Percentiles rank a stretch among this genome's conserved stretches.
These are phyloP conservation scores for Gadus chalcogrammus DNA, from an alignment of 2,113 vertebrate species.

Conservation along the genomic window DNA sequence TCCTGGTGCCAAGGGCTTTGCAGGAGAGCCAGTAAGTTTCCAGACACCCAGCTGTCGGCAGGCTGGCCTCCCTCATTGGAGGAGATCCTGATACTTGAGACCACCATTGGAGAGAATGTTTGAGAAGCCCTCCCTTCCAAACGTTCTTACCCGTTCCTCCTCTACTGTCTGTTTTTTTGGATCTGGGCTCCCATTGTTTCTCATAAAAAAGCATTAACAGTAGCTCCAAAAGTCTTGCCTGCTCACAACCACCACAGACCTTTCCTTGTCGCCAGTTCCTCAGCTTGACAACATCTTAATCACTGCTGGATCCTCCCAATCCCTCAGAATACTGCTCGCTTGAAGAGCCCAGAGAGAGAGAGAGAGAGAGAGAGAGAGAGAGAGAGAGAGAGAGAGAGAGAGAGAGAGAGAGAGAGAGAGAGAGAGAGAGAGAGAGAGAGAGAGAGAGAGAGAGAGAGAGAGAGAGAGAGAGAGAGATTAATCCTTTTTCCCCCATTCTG, in stretches of 20 bases:
- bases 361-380: slow-evolving; percentile 3
- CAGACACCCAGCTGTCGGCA: too few relatives aligned
- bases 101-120: too few relatives aligned
- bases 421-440: neutral
- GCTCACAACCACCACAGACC: neutral
- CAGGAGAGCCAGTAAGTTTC: slow-evolving; percentile 83
- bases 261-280: slow-evolving; percentile 3
- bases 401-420: neutral
- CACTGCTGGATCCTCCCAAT: slow-evolving; percentile 16
- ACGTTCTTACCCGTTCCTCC: too few relatives aligned
- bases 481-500: slow-evolving; percentile 37
- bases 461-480: slow-evolving; percentile 14
- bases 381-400: neutral
- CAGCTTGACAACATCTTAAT: slow-evolving; percentile 19
- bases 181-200: too few relatives aligned
- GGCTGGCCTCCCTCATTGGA: too few relatives aligned
- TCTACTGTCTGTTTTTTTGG: neutral
- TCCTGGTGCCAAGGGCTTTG: slow-evolving; percentile 87
- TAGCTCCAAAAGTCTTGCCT: neutral
- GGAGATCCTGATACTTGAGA: too few relatives aligned
- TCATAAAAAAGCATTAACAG: neutral
- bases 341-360: slow-evolving; percentile 23
- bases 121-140: too few relatives aligned
- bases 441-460: neutral
- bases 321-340: neutral